Base-by-base conservation (phyloP, 2,113 vertebrate genomes). In the Catagonus wagneri region DNA sequence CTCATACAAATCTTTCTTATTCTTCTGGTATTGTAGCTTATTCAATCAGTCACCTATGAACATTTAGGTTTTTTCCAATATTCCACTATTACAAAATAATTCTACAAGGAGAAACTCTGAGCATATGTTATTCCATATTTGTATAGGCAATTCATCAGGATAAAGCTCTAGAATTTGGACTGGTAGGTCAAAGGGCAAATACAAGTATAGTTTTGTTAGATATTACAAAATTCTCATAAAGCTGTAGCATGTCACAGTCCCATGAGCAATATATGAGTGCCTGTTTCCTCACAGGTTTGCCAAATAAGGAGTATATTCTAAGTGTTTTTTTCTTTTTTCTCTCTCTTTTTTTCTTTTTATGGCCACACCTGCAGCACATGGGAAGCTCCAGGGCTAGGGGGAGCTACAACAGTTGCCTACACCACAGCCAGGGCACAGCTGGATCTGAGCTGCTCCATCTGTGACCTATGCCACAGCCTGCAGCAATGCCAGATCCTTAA, bases 11-110 rank as follows among this genome's bases (percentile, higher is more conserved):
- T 79, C 56, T 23, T 90, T 11, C 71, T 86, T 89, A 39, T 66
- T 91, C 65, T 83, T 83, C 52, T 83, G 52, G 2, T 80, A 93
- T 83, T 83, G 22, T 25, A 85, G 20, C 81, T 83, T 69, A 93
- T 68, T 94, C 60, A 19, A 52, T 79, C 39, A 76, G 52, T 63
- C 27, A 39, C 68, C 58, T 71, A 56, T 65, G n/a, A 34, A 86
- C 27, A 88, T 89, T 88, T 36, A 85, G 27, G 16, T 74, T 66
- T 83, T 68, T 34, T 4, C 36, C 25, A 93, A 54, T 78, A 63
- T 54, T 84, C 8, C 68, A n/a, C 74, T 71, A 89, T 63, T 84
- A 78, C 2, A 88, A 95, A 95, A 71, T 29, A 97, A 78, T 79
- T 19, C 32, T 80, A 88, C 17, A 69, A 7, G 80, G 2, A 94